phyloP scores from a whole-genome alignment of 2,888 invertebrate genomes.

The Macropis europaea region DNA sequence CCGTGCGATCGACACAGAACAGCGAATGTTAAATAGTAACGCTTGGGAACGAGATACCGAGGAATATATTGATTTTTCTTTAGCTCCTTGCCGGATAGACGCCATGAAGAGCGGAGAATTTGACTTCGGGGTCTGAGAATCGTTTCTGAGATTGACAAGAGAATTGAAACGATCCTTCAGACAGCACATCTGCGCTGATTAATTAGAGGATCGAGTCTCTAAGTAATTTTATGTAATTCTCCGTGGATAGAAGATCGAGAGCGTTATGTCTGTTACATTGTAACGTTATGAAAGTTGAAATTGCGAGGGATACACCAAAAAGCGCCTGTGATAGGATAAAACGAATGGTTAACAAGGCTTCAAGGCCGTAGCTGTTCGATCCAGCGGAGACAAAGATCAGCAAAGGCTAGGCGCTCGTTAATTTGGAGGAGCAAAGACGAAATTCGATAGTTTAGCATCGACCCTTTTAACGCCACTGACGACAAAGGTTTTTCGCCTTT shows the following conservation, averaged over 20 bases:
- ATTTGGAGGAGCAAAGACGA: slow-evolving; percentile 52
- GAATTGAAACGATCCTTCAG: no score
- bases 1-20: neutral
- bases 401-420: slow-evolving; percentile 54
- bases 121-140: no score
- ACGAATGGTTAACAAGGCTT: slow-evolving; percentile 48
- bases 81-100: no score
- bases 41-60: slow-evolving; percentile 19
- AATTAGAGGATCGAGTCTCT: no score
- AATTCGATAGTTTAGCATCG: slow-evolving; percentile 47
- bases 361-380: slow-evolving; percentile 33
- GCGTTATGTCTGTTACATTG: no score
- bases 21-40: slow-evolving; percentile 24
- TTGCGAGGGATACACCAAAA: neutral
- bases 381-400: slow-evolving; percentile 43
- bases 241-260: no score
- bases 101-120: no score
- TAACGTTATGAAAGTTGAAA: no score
- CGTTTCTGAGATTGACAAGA: no score
- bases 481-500: slow-evolving; percentile 43
- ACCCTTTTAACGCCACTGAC: slow-evolving; percentile 37
- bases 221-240: no score
- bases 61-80: slow-evolving; percentile 39
- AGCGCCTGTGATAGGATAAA: slow-evolving; percentile 31
- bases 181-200: no score